Base-by-base conservation (phyloP, 2,888 invertebrate species). In the Caenorhabditis zanzibari region DNA sequence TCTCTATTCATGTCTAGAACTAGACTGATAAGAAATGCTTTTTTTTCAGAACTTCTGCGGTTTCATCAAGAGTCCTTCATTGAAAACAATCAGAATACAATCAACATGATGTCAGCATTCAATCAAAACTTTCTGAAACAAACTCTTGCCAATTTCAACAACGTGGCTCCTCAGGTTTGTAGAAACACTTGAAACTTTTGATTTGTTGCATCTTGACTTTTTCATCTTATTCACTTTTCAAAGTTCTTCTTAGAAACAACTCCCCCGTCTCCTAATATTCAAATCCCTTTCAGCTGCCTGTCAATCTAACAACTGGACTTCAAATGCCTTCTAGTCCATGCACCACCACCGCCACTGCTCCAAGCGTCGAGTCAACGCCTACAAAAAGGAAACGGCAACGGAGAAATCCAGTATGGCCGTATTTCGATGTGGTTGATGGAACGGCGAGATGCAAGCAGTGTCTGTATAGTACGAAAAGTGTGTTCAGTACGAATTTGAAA, bases 351-450 rank as follows among this genome's bases (percentile, higher is more conserved):
- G 77, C 75, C 5, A 75, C 84, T 26, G 58, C 56, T 22, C 85
- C 82, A 16, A 54, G 63, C 14, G 79, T 79, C 28, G 79, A 85
- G 28, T 68, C 82, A 14, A 85, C 86, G 7, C 87, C 87, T 24
- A 86, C 87, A 19, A 90, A 90, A 79, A 74, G 90, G 68, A 90
- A 90, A 72, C 85, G 90, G 7, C 88, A 90, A 32, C 63, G 90
- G n/a, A 79, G 88, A 54, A 90, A 90, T 63, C 90, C 90, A 4
- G 90, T 90, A 16, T 90, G 90, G 90, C 89, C 88, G 14, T 90
- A 90, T 69, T 90, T 90, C 59, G 86, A 89, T 52, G 89, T 90
- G 14, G 71, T 86, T 24, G 88, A 90, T 61, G 89, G 89, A 54
- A 87, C 87, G 14, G 89, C 90, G 44, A 58, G 85, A 16, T 90